Percentiles rank a stretch among this genome's conserved stretches.
Conservation (phyloP, 1,140 invertebrate genomes). For the Trachymyrmex cornetzi region DNA sequence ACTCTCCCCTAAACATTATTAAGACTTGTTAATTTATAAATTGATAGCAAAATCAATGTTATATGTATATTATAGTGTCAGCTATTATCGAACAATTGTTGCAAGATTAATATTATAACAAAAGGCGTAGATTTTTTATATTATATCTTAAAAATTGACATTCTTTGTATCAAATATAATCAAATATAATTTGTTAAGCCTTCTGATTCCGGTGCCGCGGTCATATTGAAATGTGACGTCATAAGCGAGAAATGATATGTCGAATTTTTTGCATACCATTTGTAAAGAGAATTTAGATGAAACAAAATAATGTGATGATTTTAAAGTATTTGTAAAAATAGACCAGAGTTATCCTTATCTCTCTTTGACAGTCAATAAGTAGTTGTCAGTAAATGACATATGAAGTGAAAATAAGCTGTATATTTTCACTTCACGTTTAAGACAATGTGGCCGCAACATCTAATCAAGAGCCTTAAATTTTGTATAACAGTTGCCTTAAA, state of each 20-base stretch:
- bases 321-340: too few species aligned
- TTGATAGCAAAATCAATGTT: slow-evolving; percentile 40
- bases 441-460: too few species aligned
- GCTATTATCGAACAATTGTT: slow-evolving; percentile 56
- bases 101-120: slow-evolving; percentile 13
- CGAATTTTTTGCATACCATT: too few species aligned
- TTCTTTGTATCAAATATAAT: slow-evolving; percentile 22
- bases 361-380: too few species aligned
- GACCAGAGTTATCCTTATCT: too few species aligned
- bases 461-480: background rate
- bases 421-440: too few species aligned
- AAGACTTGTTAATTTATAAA: slow-evolving; percentile 19
- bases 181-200: background rate
- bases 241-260: too few species aligned
- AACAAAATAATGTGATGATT: too few species aligned
- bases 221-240: too few species aligned
- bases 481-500: background rate
- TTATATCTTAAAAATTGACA: slow-evolving; percentile 16
- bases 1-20: background rate
- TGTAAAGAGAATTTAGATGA: too few species aligned
- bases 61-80: slow-evolving; percentile 5
- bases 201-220: background rate
- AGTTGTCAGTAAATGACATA: too few species aligned
- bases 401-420: too few species aligned
- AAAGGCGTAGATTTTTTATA: background rate